Conservation (phyloP, 1,140 invertebrate species). For the Lethrus apterus region DNA sequence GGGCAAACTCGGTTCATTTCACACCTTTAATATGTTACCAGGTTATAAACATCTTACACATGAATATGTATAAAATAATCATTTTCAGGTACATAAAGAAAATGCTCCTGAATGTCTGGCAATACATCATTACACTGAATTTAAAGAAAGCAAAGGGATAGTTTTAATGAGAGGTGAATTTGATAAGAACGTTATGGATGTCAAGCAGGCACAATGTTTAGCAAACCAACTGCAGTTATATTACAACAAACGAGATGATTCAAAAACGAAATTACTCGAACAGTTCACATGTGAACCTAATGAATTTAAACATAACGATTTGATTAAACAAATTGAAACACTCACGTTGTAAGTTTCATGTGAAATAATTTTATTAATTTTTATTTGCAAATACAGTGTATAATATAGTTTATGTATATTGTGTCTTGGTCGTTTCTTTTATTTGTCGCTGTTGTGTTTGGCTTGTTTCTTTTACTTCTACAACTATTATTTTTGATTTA, state of each 20-base stretch:
- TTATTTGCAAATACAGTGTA: too few species aligned
- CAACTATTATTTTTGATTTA: conserved; percentile 8
- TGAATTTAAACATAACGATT: conserved; percentile 75
- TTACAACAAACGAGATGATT: conserved; percentile 59
- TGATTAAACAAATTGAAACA: conserved; percentile 73
- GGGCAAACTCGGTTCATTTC: conserved; percentile 70
- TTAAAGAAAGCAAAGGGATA: conserved; percentile 66
- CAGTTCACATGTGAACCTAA: conserved; percentile 65
- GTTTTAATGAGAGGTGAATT: conserved; percentile 84
- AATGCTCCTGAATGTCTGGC: conserved; percentile 86
- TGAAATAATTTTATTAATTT: too few species aligned
- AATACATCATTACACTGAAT: conserved; percentile 75
- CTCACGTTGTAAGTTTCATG: conserved; percentile 14
- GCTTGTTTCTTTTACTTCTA: conserved; percentile 4
- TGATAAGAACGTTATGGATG: conserved; percentile 70
- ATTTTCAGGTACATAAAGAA: conserved; percentile 74
- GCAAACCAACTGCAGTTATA: conserved; percentile 83
- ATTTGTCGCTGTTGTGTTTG: neutral
- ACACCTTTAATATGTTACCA: conserved; percentile 82
- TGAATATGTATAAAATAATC: too few species aligned
- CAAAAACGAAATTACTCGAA: conserved; percentile 59
- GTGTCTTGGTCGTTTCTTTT: neutral
- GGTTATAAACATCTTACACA: conserved; percentile 42
- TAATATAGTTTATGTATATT: conserved; percentile 12
- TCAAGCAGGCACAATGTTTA: conserved; percentile 74